Conservation (phyloP, 1,140 invertebrate species). For the Drosophila cardini region DNA sequence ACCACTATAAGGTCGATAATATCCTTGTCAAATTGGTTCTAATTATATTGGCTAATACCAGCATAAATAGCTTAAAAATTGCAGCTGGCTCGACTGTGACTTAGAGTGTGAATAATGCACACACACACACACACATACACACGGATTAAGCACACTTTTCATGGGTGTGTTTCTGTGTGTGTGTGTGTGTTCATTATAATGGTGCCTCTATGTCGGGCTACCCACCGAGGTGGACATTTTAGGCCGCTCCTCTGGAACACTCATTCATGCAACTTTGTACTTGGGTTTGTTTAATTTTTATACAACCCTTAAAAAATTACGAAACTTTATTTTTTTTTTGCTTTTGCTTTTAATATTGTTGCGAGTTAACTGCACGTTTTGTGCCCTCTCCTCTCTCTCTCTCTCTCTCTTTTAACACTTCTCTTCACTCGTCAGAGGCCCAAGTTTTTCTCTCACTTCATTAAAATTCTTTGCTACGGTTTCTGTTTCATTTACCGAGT, state of each 20-base stretch:
- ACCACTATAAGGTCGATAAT: no score
- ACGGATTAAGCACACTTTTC: constrained; percentile 7
- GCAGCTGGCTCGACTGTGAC: constrained; percentile 26
- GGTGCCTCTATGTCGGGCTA: constrained; percentile 4
- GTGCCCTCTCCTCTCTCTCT: background rate
- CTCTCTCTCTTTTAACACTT: constrained; percentile 31
- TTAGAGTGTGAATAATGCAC: constrained; percentile 10
- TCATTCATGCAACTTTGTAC: background rate
- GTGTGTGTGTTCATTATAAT: constrained; percentile 6
- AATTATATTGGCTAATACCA: background rate
- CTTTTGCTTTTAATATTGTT: constrained; percentile 49
- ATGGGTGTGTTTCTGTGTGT: background rate
- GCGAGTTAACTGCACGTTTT: background rate
- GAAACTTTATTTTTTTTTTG: constrained; percentile 47
- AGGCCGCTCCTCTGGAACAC: constrained; percentile 11
- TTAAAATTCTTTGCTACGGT: constrained; percentile 64
- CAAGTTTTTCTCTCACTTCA: constrained; percentile 14
- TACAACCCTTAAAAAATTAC: constrained; percentile 66
- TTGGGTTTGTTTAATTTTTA: constrained; percentile 10
- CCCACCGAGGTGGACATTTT: background rate
- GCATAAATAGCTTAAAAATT: constrained; percentile 22
- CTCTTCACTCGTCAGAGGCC: background rate
- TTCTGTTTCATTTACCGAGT: constrained; percentile 74
- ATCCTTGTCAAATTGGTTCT: background rate
- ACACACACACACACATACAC: background rate